Percentiles rank a stretch among this genome's conserved stretches.
Conservation (phyloP, 2,113 vertebrate species). For the Odocoileus hemionus region DNA sequence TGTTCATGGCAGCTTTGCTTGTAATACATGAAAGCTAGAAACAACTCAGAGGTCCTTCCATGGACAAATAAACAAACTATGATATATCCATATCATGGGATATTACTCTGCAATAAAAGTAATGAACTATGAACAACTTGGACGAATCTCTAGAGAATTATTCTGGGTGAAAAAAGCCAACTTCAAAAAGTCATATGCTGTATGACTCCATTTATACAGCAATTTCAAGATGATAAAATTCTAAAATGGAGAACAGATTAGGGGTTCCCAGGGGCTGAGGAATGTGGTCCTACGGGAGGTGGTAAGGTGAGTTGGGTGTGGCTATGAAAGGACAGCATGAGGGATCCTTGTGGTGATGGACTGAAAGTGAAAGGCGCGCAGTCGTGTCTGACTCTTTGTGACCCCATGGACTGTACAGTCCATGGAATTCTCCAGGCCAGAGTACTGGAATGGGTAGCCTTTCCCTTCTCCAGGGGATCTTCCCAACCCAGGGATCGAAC, state of each 20-base stretch:
- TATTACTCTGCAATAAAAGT: background rate
- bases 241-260: background rate
- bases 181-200: background rate
- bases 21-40: background rate
- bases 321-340: background rate
- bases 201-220: background rate
- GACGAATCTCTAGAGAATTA: background rate
- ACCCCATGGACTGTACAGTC: background rate
- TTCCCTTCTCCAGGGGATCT: background rate
- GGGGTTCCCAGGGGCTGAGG: background rate
- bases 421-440: background rate
- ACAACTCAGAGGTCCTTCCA: background rate
- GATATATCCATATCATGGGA: background rate
- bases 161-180: background rate
- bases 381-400: background rate
- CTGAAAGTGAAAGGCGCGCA: background rate
- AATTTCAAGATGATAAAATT: background rate
- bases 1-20: background rate
- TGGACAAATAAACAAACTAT: background rate
- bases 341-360: background rate
- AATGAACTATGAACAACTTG: background rate
- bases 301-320: background rate
- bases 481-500: background rate
- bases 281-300: too few species aligned
- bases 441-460: background rate